phyloP scores from a whole-genome alignment of 2,888 invertebrate species.

The Platerodrilus igneus region DNA sequence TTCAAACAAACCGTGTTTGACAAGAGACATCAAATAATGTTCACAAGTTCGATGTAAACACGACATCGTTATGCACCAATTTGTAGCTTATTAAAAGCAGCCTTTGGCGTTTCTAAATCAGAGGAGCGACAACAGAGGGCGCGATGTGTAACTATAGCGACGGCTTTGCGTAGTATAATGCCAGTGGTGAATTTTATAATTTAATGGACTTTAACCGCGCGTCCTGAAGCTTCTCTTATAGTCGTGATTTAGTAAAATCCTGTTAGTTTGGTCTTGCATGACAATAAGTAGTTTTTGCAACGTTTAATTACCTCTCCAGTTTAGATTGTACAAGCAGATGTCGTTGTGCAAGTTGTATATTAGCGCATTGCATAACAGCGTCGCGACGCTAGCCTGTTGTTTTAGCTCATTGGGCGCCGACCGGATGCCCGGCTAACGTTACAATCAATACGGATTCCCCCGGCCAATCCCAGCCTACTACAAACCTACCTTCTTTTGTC shows the following conservation, averaged over 20 bases:
- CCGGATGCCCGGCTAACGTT: conserved; percentile 46
- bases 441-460: conserved; percentile 46
- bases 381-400: conserved; percentile 46
- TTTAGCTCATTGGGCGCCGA: conserved; percentile 50
- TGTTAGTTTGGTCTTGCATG: no score
- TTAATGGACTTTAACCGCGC: no score
- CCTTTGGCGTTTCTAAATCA: conserved; percentile 20
- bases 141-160: conserved; percentile 17
- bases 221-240: conserved; percentile 1
- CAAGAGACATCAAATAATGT: conserved; percentile 27
- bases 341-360: no score
- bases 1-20: conserved; percentile 12
- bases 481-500: conserved; percentile 48
- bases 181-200: no score
- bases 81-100: conserved; percentile 30
- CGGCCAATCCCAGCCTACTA: conserved; percentile 45
- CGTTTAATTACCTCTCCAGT: no score
- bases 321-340: no score
- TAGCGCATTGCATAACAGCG: no score
- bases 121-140: conserved; percentile 21
- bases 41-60: conserved; percentile 30
- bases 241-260: no score
- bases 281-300: no score
- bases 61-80: conserved; percentile 28
- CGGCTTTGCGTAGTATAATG: no score